These are phyloP conservation scores for Anorthoa munda DNA, from an alignment of 2,888 invertebrate species.

Conservation along the genomic window DNA sequence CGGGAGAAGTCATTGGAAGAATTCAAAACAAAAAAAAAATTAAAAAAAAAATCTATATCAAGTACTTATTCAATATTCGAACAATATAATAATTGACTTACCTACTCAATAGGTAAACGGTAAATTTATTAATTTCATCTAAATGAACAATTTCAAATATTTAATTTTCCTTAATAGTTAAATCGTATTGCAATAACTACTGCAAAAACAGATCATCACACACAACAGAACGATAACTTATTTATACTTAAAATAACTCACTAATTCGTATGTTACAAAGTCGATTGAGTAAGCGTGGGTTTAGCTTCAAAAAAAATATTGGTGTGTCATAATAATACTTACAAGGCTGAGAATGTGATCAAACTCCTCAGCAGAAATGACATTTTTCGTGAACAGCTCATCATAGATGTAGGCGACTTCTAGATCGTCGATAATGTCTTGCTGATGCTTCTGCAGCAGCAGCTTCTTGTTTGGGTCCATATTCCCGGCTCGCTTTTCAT, in stretches of 20 bases:
- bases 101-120: background rate
- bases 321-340: conserved; percentile 57
- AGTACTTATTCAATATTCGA: background rate
- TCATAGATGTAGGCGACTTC: conserved; percentile 88
- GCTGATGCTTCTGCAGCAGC: conserved; percentile 83
- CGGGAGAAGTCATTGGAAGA: too few species aligned
- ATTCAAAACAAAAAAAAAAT: too few species aligned
- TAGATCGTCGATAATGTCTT: conserved; percentile 86
- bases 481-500: conserved; percentile 74
- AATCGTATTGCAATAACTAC: background rate
- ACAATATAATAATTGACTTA: background rate
- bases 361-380: conserved; percentile 81
- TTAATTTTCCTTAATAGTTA: conserved; percentile 22
- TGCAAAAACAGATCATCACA: background rate
- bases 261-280: background rate
- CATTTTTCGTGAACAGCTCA: conserved; percentile 83
- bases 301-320: conserved; percentile 24
- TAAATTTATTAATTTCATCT: background rate
- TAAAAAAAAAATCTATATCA: too few species aligned
- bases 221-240: background rate
- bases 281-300: conserved; percentile 24
- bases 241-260: background rate
- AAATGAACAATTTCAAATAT: conserved; percentile 1
- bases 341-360: conserved; percentile 80
- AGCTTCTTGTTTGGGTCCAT: conserved; percentile 85